Percentiles rank a stretch among this genome's conserved stretches.
phyloP scores from a whole-genome alignment of 2,113 vertebrate species.

The Panthera tigris region DNA sequence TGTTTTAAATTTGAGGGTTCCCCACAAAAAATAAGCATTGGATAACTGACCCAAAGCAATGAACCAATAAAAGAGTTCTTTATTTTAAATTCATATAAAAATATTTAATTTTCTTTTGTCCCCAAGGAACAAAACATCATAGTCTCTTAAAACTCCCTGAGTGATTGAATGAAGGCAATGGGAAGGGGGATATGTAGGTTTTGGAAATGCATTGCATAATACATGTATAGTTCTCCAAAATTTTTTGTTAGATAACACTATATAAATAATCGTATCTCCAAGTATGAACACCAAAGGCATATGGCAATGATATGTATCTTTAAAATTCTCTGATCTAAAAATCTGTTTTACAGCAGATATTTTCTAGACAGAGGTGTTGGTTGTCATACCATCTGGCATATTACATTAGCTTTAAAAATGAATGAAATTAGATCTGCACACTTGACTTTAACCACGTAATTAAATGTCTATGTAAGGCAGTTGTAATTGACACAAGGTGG shows the following conservation, averaged over 20 bases:
- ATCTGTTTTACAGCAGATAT: not conserved
- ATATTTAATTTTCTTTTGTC: not conserved
- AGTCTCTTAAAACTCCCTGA: not conserved
- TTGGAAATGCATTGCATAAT: not conserved
- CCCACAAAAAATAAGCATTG: not conserved
- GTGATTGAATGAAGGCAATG: not conserved
- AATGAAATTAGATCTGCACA: not conserved
- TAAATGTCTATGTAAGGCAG: not conserved
- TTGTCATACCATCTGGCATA: not conserved
- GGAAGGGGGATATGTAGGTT: not conserved
- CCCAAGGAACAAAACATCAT: not conserved
- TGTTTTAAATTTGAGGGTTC: not conserved
- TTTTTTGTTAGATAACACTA: not conserved
- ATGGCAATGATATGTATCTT: not conserved
- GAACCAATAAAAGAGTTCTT: not conserved
- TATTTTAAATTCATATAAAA: slow-evolving; percentile 16
- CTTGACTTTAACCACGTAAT: not conserved
- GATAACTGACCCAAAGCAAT: not conserved
- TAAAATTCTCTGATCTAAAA: slow-evolving; percentile 32
- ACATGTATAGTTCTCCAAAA: not conserved
- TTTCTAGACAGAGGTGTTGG: not conserved
- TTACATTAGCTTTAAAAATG: not conserved
- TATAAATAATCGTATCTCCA: not conserved
- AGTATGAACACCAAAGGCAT: not conserved
- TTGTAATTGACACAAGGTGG: not conserved